Evolutionary conservation across 2,113 vertebrate species (phyloP).

Genomic region (Bubo blakistoni): DNA sequence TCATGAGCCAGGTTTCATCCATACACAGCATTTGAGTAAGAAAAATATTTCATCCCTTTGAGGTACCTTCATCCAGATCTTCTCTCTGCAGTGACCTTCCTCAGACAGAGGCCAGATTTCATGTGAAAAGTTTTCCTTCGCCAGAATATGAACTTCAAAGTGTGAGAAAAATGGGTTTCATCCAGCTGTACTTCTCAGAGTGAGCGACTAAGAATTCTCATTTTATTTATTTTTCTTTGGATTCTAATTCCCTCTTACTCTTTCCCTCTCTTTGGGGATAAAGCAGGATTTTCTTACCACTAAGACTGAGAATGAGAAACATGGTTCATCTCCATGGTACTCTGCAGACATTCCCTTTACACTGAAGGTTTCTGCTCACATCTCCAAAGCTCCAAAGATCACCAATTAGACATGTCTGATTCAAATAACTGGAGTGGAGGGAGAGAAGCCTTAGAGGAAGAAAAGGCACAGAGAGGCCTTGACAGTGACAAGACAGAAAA

Average conservation of each 20-base stretch:
- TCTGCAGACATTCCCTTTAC: background rate
- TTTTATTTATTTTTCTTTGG: constrained; percentile 55
- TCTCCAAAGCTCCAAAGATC: background rate
- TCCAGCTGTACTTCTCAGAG: background rate
- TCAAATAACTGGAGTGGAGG: background rate
- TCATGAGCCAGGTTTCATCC: background rate
- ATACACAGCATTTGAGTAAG: background rate
- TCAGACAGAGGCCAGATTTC: background rate
- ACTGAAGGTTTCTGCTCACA: background rate
- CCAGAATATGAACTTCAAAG: constrained; percentile 7
- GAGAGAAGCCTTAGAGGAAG: background rate
- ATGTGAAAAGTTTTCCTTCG: background rate
- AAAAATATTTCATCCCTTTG: background rate
- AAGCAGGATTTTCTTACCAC: constrained; percentile 12
- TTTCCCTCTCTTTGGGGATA: background rate
- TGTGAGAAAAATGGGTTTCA: background rate
- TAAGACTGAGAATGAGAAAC: background rate
- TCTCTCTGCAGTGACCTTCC: background rate
- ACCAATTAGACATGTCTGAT: background rate
- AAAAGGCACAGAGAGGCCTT: background rate
- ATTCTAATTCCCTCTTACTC: background rate
- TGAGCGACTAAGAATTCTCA: background rate
- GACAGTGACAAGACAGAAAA: background rate
- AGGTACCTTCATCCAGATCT: background rate
- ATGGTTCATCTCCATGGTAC: background rate